These are phyloP conservation scores for Neodiprion pinetum DNA, from an alignment of 1,140 invertebrate genomes.

Conservation along the genomic window DNA sequence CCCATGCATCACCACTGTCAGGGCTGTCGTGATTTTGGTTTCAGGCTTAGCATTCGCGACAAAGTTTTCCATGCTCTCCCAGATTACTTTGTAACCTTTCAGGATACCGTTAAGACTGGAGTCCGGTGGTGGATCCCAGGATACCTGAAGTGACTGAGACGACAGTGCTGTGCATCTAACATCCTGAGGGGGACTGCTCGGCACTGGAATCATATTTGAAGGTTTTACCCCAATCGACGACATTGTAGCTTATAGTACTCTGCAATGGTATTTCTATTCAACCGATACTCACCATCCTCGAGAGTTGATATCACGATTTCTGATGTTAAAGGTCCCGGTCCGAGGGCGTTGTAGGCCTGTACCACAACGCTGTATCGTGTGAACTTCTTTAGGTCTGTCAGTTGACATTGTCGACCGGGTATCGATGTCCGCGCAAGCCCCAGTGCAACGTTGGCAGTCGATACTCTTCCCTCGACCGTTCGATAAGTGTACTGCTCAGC, in stretches of 20 bases:
- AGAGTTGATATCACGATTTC: constrained; percentile 84
- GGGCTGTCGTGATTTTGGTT: constrained; percentile 72
- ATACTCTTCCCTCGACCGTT: constrained; percentile 58
- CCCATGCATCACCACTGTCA: constrained; percentile 71
- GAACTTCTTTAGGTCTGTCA: constrained; percentile 76
- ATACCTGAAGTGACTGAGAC: constrained; percentile 83
- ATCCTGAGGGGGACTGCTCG: constrained; percentile 79
- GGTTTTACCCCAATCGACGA: constrained; percentile 8
- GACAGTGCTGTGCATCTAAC: constrained; percentile 79
- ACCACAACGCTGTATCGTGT: constrained; percentile 90
- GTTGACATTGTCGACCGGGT: constrained; percentile 54
- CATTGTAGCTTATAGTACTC: not conserved
- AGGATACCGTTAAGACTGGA: constrained; percentile 86
- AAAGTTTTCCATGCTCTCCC: constrained; percentile 60
- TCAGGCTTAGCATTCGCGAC: constrained; percentile 53
- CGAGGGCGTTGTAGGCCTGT: constrained; percentile 91
- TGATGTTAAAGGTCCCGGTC: constrained; percentile 85
- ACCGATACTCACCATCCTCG: constrained; percentile 78
- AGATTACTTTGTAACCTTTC: constrained; percentile 88
- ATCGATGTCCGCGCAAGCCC: constrained; percentile 56
- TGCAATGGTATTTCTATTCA: constrained; percentile 14
- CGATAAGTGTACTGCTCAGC: constrained; percentile 56
- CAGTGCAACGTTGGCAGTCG: constrained; percentile 54
- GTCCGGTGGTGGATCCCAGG: constrained; percentile 84
- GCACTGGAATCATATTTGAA: constrained; percentile 65